Base-by-base conservation (phyloP, 2,797 vertebrate genomes). In the Scolopax bukidnonensis region DNA sequence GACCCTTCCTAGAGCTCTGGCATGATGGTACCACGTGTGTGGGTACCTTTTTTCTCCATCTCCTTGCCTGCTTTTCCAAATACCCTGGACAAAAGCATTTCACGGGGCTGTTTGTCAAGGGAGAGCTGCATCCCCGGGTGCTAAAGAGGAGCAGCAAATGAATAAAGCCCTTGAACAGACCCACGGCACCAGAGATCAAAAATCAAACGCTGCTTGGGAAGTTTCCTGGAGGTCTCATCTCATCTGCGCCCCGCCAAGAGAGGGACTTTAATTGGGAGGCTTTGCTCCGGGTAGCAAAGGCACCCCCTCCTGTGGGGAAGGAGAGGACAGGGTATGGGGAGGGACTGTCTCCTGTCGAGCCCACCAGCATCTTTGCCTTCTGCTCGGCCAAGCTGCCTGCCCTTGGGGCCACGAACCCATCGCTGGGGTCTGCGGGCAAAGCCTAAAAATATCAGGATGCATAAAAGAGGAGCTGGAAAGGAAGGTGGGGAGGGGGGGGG, bases 11-110 rank as follows among this genome's bases (percentile, higher is more conserved):
- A 24, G 24, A 3, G 2, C 21, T 32, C 27, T n/a, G 57, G 23
- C 9, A 7, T 11, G 40, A 23, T 36, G 36, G 36, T 36, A 4
- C 7, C 43, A 5, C 0, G 0, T 12, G 7, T 23, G 15, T 1
- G 0, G 24, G 27, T 16, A 30, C 43, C 5, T 25, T 67, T 60
- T 50, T 38, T 30, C 36, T 43, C 57, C 20, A 50, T 24, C n/a
- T 11, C 15, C 20, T 91, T 16, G 1, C 15, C 23, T 38, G 53
- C 38, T 40, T 50, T 76, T 40, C 64, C 30, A 18, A 23, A 16
- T 16, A 18, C 19, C 38, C n/a, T 56, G 2, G 0, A 47, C 8
- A 11, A 33, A 51, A 68, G 16, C 23, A 6, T 43, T n/a, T 41
- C 3, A 11, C 10, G 40, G 16, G 51, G 27, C 18, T 27, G 6